A percentile compares a stretch with the other conserved stretches of the same genome.
These are phyloP conservation scores for Montipora sp. DNA, from an alignment of 64 coral and sea anemone species.

Conservation along the genomic window DNA sequence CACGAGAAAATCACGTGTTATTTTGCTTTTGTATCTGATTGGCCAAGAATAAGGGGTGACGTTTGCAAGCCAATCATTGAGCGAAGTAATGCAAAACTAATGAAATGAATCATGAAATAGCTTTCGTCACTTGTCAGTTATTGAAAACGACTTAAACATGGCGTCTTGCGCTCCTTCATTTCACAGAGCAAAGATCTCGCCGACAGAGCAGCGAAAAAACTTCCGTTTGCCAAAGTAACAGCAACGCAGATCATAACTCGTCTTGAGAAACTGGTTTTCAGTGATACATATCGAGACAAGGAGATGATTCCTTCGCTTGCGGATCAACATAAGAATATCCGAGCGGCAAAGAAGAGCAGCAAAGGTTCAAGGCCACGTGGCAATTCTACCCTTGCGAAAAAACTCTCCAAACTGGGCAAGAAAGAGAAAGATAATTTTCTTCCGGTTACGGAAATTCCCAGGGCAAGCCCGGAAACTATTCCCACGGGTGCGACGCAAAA, in stretches of 20 bases:
- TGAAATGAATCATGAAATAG: too few species aligned
- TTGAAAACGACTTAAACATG: not conserved
- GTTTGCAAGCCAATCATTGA: too few species aligned
- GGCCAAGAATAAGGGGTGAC: too few species aligned
- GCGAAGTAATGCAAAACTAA: too few species aligned
- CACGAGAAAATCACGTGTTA: too few species aligned
- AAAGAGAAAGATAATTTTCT: not conserved
- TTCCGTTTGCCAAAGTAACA: constrained; percentile 39
- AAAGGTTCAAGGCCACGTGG: not conserved
- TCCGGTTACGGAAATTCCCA: constrained; percentile 64
- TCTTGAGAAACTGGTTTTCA: constrained; percentile 77
- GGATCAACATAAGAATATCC: not conserved
- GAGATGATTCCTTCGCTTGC: not conserved
- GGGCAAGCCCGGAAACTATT: not conserved
- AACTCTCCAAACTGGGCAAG: not conserved
- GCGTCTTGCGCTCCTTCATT: not conserved
- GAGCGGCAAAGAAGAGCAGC: not conserved
- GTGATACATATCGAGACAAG: constrained; percentile 77
- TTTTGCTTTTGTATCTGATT: too few species aligned
- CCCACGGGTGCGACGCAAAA: not conserved
- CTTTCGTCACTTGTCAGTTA: too few species aligned
- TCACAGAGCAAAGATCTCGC: constrained; percentile 78
- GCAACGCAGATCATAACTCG: constrained; percentile 65
- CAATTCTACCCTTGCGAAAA: constrained; percentile 23
- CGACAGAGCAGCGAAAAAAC: constrained; percentile 67